These are phyloP conservation scores for Hippolais icterina DNA, from an alignment of 2,113 vertebrate species.

Conservation along the genomic window DNA sequence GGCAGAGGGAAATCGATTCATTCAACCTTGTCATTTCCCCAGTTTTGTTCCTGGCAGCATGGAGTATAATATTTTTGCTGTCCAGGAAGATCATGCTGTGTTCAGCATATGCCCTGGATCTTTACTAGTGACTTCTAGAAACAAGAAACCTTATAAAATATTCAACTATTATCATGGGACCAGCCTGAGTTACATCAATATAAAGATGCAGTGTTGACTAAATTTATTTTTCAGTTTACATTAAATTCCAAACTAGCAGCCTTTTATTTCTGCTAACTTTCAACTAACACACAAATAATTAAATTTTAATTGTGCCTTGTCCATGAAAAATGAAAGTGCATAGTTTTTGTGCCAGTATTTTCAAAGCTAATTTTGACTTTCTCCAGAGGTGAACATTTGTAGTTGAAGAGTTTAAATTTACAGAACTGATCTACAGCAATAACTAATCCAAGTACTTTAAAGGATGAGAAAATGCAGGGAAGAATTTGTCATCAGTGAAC, in stretches of 20 bases:
- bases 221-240: not conserved
- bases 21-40: not conserved
- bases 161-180: not conserved
- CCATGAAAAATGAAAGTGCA: not conserved
- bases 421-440: not conserved
- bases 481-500: not conserved
- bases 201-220: not conserved
- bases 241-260: not conserved
- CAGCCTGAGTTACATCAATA: not conserved
- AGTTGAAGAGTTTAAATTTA: not conserved
- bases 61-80: rapidly evolving
- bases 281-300: not conserved
- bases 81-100: not conserved
- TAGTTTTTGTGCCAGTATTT: not conserved
- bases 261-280: not conserved
- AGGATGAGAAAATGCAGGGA: not conserved
- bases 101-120: not conserved
- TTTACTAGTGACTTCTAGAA: not conserved
- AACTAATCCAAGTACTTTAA: not conserved
- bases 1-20: too few relatives aligned
- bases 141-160: not conserved
- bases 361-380: not conserved
- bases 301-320: not conserved
- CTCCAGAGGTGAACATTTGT: not conserved
- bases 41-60: not conserved